Evolutionary conservation across 1,140 invertebrate genomes (phyloP).

Genomic region (Drosophila bipectinata): DNA sequence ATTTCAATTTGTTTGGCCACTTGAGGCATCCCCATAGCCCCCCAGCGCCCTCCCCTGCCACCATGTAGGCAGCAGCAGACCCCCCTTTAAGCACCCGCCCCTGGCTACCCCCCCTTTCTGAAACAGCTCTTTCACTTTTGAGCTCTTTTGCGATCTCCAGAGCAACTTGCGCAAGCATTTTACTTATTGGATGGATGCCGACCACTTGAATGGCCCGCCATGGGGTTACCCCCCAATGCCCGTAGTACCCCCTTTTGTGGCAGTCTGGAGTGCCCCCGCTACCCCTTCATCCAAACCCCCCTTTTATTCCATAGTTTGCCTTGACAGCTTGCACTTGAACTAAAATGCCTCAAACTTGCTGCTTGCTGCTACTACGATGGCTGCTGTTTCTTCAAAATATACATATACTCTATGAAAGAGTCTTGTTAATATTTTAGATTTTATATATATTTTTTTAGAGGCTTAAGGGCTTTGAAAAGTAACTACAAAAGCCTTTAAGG

Average conservation of each 20-base stretch:
- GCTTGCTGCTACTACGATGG: conserved; percentile 22
- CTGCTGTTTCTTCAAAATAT: conserved; percentile 16
- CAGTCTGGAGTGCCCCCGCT: neutral
- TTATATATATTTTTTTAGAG: too few relatives aligned
- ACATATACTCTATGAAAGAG: conserved; percentile 5
- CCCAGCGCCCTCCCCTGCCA: too few relatives aligned
- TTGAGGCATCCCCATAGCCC: conserved; percentile 31
- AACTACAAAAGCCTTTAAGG: too few relatives aligned
- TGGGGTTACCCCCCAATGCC: conserved; percentile 14
- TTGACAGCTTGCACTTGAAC: conserved; percentile 77
- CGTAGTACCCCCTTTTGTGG: neutral
- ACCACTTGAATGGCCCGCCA: conserved; percentile 34
- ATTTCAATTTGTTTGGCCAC: conserved; percentile 78
- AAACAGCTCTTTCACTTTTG: conserved; percentile 69
- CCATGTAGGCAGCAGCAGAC: too few relatives aligned
- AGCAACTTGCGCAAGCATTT: conserved; percentile 76
- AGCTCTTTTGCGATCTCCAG: conserved; percentile 42
- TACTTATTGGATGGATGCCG: conserved; percentile 67
- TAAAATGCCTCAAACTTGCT: conserved; percentile 71
- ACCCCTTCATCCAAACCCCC: neutral
- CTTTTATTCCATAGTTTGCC: conserved; percentile 11
- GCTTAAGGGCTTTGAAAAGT: too few relatives aligned
- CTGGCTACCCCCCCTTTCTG: neutral
- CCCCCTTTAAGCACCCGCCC: neutral
- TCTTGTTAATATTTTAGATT: neutral